Percentiles rank a stretch among this genome's conserved stretches.
These are phyloP conservation scores for Cebidichthys violaceus DNA, from an alignment of 2,113 vertebrate genomes.

Conservation along the genomic window DNA sequence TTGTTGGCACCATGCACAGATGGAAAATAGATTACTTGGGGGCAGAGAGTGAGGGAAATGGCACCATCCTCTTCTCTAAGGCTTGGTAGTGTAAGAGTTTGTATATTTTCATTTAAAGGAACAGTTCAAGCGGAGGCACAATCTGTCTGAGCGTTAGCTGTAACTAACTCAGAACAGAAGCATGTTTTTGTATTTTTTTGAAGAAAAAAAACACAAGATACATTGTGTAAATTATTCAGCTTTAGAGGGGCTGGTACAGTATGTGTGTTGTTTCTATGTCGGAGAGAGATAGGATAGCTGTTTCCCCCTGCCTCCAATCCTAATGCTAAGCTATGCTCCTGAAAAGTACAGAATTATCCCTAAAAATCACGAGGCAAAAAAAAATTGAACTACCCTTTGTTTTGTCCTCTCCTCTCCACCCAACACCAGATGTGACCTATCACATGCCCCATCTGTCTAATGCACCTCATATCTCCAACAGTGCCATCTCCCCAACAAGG, in stretches of 20 bases:
- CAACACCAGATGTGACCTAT: slow-evolving; percentile 75
- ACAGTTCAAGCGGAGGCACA: background rate
- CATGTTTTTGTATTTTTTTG: background rate
- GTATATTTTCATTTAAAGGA: background rate
- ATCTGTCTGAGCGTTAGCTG: background rate
- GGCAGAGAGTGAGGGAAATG: background rate
- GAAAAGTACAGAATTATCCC: background rate
- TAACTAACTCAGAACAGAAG: background rate
- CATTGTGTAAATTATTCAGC: background rate
- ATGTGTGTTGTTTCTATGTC: background rate
- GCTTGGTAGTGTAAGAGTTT: background rate
- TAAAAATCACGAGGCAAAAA: background rate
- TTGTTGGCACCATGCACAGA: background rate
- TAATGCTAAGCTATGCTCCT: background rate
- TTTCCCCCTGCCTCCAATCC: background rate
- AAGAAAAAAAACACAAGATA: background rate
- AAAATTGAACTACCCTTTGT: background rate
- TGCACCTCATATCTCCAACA: slow-evolving; percentile 58
- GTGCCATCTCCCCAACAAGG: slow-evolving; percentile 48
- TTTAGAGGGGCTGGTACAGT: background rate
- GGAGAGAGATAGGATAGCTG: background rate
- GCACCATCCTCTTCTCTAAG: background rate
- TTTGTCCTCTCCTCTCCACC: background rate
- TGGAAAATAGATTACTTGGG: background rate
- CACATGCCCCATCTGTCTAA: slow-evolving; percentile 74